Percentiles rank a stretch among this genome's conserved stretches.
These are phyloP conservation scores for Ammodytes marinus DNA, from an alignment of 2,113 vertebrate genomes.

Conservation along the genomic window DNA sequence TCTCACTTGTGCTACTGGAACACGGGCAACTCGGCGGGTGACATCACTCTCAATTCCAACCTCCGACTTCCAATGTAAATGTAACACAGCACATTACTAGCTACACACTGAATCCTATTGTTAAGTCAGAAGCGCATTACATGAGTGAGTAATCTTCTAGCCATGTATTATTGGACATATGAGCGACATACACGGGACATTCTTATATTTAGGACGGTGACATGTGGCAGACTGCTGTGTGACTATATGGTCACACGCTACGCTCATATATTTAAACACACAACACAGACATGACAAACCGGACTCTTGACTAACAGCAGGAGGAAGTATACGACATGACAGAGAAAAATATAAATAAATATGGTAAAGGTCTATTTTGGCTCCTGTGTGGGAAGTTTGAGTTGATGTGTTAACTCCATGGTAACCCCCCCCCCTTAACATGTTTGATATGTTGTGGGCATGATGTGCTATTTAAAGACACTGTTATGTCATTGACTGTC, in stretches of 20 bases:
- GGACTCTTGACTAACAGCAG: slow-evolving; percentile 67
- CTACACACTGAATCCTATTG: neutral
- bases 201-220: slow-evolving; percentile 67
- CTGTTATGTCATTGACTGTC: neutral
- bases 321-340: slow-evolving; percentile 63
- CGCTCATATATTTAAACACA: slow-evolving; percentile 51
- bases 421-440: neutral
- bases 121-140: slow-evolving; percentile 5
- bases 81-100: too few species aligned
- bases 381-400: neutral
- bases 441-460: neutral
- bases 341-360: slow-evolving; percentile 15
- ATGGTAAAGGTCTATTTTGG: slow-evolving; percentile 25
- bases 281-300: slow-evolving; percentile 62
- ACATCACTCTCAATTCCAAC: too few species aligned
- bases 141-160: slow-evolving; percentile 17
- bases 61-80: neutral
- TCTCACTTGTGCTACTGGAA: too few species aligned
- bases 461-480: neutral
- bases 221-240: slow-evolving; percentile 52
- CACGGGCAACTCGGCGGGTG: too few species aligned
- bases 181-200: slow-evolving; percentile 47
- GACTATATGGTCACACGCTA: slow-evolving; percentile 74
- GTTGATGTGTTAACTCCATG: neutral
- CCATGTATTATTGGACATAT: slow-evolving; percentile 61